Base-by-base conservation (phyloP, 2,888 invertebrate genomes). In the Gastrophysa polygoni region DNA sequence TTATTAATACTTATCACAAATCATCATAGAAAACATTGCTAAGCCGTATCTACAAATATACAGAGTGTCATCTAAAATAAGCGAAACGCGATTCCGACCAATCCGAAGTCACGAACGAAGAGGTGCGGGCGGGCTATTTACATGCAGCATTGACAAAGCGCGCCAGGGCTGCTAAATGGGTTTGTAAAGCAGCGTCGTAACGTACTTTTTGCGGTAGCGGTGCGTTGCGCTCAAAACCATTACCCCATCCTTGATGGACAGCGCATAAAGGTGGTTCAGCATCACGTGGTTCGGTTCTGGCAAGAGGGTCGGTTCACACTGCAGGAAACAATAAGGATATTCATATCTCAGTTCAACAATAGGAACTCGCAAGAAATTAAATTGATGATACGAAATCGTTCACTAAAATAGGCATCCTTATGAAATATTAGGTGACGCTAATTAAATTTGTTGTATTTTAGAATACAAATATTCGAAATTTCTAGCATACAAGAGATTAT, bases 231-330 rank as follows among this genome's bases (percentile, higher is more conserved):
- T 98, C 29, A 99, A 85, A 43, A 99, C 99, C 98, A 99, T 99
- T 2, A 99, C 99, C 52, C 99, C 99, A 82, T 99, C 99, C 84
- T 98, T 98, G 76, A 99, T 99, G 50, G 98, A 98, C 68, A 99
- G 85, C n/a, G 99, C 99, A 82, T 99, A 99, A 58, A 99, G 85
- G 82, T 99, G 99, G 83, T 99, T 99, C 77, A 99, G 85, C 99
- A 99, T 99, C 21, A 99, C 99, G 81, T 99, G 99, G 82, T 98
- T 98, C 52, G 99, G 99, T 84, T 99, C 98, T n/a, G 99, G 99
- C 73, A 99, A 84, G 73, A 99, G 86, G 51, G 98, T 98, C 52
- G 99, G 99, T 82, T 99, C 99, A 83, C 98, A 98, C 94, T 97
- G 83, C 65, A 88, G 88, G 71, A 59, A 20, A 20, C 21, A 1